Evolutionary conservation across 2,797 vertebrate species (phyloP), one percentile per base, ranked within the genome.

Genomic region (Galagoides demidoff): DNA sequence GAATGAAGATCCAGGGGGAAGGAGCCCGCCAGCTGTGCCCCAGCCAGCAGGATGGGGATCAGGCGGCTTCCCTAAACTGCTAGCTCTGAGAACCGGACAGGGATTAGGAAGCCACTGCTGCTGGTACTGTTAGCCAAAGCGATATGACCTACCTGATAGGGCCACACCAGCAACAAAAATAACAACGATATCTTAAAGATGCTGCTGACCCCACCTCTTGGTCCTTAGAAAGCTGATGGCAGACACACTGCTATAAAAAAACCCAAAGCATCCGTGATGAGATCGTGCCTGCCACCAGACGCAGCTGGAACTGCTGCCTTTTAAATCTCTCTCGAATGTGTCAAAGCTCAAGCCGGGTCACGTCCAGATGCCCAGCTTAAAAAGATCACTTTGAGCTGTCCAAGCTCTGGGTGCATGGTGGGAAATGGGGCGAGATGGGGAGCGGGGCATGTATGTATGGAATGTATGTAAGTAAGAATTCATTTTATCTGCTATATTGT

Each of bases 341-440:
- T 57, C 86, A 39, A 66, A 93, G 74, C 9, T 13, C 49, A 92
- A 79, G 57, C 31, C 57, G 59, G 37, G 8, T 55, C 45, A 49
- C 13, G 68, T 87, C 45, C 31, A 37, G n/a, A 39, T 25, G 70
- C 9, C 49, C n/a, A 12, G 31, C 45, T 82, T 73, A 92, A 64
- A 86, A 89, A 43, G n/a, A 61, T 45, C 49, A 25, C 57, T 66
- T 89, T 68, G 45, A 74, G 76, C 52, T 71, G 34, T 23, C 49
- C 6, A 0, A 9, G 9, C 45, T 55, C 66, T 25, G 9, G 43
- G 77, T 9, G 39, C 4, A 0, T 29, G 70, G 31, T 71, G 45
- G 22, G 25, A 25, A 11, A 9, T 19, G 27, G 10, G 3, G 49
- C 27, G 22, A 20, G 5, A 7, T 7, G 11, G 0, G 13, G 17